Conservation (phyloP, 1,140 invertebrate species). For the Drosophila bocqueti region DNA sequence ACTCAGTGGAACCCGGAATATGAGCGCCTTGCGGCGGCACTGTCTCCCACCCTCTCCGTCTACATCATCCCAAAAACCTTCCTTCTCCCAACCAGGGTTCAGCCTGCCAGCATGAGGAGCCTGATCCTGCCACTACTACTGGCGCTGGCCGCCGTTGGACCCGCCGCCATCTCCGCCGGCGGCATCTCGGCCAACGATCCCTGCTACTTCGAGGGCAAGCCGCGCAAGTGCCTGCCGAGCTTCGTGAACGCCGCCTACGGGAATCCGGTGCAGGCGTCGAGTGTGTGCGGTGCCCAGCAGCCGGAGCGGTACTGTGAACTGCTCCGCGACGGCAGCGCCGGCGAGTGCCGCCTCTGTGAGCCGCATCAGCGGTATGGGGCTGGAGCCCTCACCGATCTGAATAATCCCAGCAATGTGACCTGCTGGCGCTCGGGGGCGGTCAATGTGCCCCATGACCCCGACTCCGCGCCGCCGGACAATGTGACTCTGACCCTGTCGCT, state of each 20-base stretch:
- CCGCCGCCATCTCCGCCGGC: slow-evolving; percentile 19
- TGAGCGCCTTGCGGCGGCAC: not conserved
- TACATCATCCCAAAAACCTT: slow-evolving; percentile 2
- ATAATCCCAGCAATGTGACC: slow-evolving; percentile 98
- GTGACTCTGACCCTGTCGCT: slow-evolving; percentile 96
- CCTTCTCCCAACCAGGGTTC: slow-evolving; percentile 25
- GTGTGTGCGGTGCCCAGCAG: slow-evolving; percentile 93
- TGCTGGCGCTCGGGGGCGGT: slow-evolving; percentile 98
- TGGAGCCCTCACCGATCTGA: slow-evolving; percentile 96
- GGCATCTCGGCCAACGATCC: slow-evolving; percentile 88
- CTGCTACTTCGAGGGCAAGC: slow-evolving; percentile 95
- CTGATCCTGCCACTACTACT: slow-evolving; percentile 31
- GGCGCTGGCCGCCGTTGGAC: slow-evolving; percentile 17
- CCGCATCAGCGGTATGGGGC: slow-evolving; percentile 87
- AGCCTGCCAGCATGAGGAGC: slow-evolving; percentile 5
- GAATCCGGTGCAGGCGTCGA: slow-evolving; percentile 93
- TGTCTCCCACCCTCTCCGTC: not conserved
- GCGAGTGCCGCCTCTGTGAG: slow-evolving; percentile 96
- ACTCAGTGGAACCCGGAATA: not conserved
- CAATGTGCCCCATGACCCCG: slow-evolving; percentile 88
- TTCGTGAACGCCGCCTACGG: slow-evolving; percentile 99
- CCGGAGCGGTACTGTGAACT: slow-evolving; percentile 91
- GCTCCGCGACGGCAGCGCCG: slow-evolving; percentile 85
- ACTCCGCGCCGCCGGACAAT: slow-evolving; percentile 93
- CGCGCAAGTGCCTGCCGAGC: slow-evolving; percentile 96